Base-by-base conservation (phyloP, 2,888 invertebrate genomes). In the Acronicta psi region DNA sequence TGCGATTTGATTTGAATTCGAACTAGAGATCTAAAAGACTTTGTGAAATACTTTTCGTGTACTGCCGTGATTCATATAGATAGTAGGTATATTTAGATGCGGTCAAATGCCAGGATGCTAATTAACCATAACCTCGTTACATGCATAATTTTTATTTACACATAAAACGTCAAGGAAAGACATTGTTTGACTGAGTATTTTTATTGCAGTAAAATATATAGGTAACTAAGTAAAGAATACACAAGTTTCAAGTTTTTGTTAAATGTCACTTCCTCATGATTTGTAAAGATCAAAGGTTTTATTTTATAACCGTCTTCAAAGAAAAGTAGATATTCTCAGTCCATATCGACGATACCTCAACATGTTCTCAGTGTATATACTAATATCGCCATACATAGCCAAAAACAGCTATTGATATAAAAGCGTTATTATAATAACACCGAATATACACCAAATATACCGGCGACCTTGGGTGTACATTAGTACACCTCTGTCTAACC, bases 71-170 rank as follows among this genome's bases (percentile, higher is more conserved):
- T 3, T 37, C 31, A 40, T 42, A 16, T 14, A 25, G 25, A 49
- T 8, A 17, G 10, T 23, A 7, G 10, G 2, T 29, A 29, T 29
- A 44, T 11, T 41, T 41, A n/a, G 14, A 34, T 6, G n/a, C 6
- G 5, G n/a, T 34, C 34, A 34, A 16, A 25, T 42, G 8, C 7
- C 31, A 23, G 29, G 0, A 14, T 23, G 23, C 11, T 13, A 51
- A 42, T 34, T 10, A 42, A 51, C 41, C 16, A 13, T 34, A 34
- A 9, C 50, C 41, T 50, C 14, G 18, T 50, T 50, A 13, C 49
- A 49, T 49, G 13, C 25, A 25, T 47, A 40, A 41, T 40, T 42
- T 42, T 18, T 51, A 50, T 41, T 31, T 50, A 29, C n/a, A 34
- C 34, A 6, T 34, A n/a, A n/a, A 34, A 34, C 34, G 0, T n/a